Evolutionary conservation across 92 coral and sea anemone genomes (phyloP), one percentile per base, ranked within the genome.

Genomic region (Paragorgia papillata): DNA sequence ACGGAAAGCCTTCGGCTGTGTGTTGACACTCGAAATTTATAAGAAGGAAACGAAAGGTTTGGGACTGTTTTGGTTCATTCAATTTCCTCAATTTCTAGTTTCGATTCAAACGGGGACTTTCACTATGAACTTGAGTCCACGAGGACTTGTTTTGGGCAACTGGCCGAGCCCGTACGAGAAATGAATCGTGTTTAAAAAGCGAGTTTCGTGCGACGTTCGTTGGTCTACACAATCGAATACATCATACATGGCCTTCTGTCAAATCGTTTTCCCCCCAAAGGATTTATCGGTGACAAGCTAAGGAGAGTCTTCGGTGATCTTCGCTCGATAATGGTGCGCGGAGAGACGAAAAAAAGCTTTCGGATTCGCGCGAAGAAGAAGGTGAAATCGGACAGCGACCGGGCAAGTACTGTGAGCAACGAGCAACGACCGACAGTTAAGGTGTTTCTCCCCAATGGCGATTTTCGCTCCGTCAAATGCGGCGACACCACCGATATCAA

Each of bases 401-500:
- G 78, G 57, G 34, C 78, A 8, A 71, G 78, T n/a, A 71, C 78
- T 9, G 98, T 97, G 39, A 86, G 95, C 9, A 96, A 87, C 75
- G 79, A 87, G 27, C 89, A 92, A 67, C 90, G 98, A 19, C 92
- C 98, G 14, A 94, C 98, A 1, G 81, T 94, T 54, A 94, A 91
- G 85, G 98, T 94, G 54, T 81, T 85, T 39, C 92, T 94, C 20
- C 89, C 98, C 22, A 94, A 94, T 70, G 98, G 97, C 40, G 98
- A 91, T 55, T 91, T 96, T 32, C 80, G 98, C 75, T 88, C 97
- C 56, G 95, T 94, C 9, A 94, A 94, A 83, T 94, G 92, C 43
- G 97, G 98, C 57, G 98, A 94, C 69, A 90, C 95, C 4, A 94
- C 98, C 35, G 98, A 94, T 66, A 82, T 94, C 25, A 94, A 94